phyloP scores from a whole-genome alignment of 2,113 vertebrate species.

The Leuciscus idus region DNA sequence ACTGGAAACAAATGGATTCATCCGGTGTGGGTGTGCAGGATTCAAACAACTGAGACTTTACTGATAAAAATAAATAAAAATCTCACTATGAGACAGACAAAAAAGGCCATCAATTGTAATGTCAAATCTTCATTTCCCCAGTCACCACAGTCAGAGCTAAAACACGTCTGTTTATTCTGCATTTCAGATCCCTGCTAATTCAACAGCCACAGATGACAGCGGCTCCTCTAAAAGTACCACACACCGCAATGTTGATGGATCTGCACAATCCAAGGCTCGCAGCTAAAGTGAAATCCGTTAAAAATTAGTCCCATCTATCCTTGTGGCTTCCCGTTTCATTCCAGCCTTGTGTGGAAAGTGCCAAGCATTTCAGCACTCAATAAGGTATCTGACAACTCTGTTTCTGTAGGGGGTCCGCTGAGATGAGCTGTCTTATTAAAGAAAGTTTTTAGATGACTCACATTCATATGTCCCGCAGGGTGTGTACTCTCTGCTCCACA shows the following conservation, averaged over 20 bases:
- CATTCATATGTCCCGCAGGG: conserved; percentile 39
- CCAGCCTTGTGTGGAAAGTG: conserved; percentile 49
- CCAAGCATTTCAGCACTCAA: conserved; percentile 57
- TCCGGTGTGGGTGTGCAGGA: neutral
- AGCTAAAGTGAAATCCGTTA: conserved; percentile 56
- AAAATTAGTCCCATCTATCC: conserved; percentile 68
- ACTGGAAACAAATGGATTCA: conserved; percentile 12
- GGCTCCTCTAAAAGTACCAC: neutral
- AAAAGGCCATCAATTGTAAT: conserved; percentile 29
- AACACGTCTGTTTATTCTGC: conserved; percentile 9
- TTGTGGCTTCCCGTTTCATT: conserved; percentile 56
- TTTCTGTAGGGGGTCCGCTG: conserved; percentile 51
- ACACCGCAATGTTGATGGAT: conserved; percentile 58
- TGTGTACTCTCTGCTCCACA: conserved; percentile 32
- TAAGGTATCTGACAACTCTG: conserved; percentile 64
- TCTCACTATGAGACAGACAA: neutral
- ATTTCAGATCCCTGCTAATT: conserved; percentile 17
- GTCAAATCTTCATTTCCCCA: conserved; percentile 25
- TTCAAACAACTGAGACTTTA: conserved; percentile 13
- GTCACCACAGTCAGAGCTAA: neutral
- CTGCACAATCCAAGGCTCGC: conserved; percentile 43
- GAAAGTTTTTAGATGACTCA: conserved; percentile 61
- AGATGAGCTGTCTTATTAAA: conserved; percentile 55
- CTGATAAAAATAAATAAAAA: neutral
- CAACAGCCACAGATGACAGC: neutral